Evolutionary conservation across 2,113 vertebrate genomes (phyloP).

Genomic region (Sapayoa aenigma): DNA sequence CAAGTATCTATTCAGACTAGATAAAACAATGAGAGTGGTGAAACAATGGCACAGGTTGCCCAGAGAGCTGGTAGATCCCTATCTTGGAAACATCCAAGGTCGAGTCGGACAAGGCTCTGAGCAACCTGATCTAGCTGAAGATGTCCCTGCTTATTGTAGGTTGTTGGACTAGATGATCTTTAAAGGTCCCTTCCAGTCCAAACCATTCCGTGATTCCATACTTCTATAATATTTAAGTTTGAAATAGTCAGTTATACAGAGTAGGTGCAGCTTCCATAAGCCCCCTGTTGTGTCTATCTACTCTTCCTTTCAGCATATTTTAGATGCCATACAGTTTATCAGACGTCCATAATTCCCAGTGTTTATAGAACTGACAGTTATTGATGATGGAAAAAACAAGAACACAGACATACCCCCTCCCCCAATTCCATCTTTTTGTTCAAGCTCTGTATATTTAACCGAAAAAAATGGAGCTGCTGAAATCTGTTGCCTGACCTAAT

Average conservation of each 20-base stretch:
- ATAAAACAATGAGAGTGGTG: too few relatives aligned
- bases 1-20: neutral
- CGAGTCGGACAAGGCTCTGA: neutral
- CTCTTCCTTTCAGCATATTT: neutral
- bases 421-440: neutral
- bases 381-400: neutral
- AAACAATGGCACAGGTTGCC: neutral
- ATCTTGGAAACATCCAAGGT: neutral
- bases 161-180: neutral
- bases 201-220: neutral
- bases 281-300: neutral
- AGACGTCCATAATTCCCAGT: neutral
- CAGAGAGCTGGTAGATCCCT: neutral
- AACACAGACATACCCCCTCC: neutral
- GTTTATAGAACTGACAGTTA: neutral
- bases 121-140: neutral
- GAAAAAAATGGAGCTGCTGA: neutral
- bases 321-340: neutral
- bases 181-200: neutral
- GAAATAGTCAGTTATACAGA: neutral
- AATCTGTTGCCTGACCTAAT: conserved; percentile 45
- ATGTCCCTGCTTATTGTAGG: neutral
- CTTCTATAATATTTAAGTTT: neutral
- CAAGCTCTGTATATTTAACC: neutral
- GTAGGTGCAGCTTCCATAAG: neutral